Evolutionary conservation across 2,113 vertebrate species (phyloP).

Genomic region (Machaerirhynchus nigripectus): DNA sequence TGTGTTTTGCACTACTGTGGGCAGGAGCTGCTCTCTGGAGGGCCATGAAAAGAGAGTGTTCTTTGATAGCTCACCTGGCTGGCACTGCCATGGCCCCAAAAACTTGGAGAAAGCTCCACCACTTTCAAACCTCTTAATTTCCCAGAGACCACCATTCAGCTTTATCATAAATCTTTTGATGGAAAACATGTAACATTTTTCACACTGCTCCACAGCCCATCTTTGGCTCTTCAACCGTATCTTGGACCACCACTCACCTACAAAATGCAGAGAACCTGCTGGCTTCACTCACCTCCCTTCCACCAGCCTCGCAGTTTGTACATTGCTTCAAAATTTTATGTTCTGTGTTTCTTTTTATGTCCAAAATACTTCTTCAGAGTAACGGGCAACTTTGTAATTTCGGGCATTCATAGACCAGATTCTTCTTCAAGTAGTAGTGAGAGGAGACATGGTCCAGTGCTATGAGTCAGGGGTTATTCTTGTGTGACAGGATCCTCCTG

Average conservation of each 20-base stretch:
- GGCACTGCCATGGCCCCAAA: rapidly evolving
- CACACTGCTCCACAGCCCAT: neutral
- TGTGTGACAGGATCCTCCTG: neutral
- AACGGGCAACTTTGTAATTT: neutral
- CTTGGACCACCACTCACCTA: neutral
- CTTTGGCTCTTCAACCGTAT: neutral
- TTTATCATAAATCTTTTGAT: neutral
- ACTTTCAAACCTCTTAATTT: neutral
- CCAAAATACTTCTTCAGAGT: neutral
- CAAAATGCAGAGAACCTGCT: neutral
- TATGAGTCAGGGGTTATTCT: neutral
- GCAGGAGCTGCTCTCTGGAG: neutral
- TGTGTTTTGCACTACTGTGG: neutral
- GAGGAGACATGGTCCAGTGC: neutral
- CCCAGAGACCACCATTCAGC: neutral
- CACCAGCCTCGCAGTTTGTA: neutral
- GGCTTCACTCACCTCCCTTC: neutral
- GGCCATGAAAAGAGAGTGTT: neutral
- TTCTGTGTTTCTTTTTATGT: neutral
- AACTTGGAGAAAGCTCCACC: neutral
- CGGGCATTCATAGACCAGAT: neutral
- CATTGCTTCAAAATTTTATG: neutral
- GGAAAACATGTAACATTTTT: neutral
- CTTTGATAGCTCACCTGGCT: neutral
- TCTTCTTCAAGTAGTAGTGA: neutral